Evolutionary conservation across 2,797 vertebrate genomes (phyloP).

Genomic region (Denticeps clupeoides): DNA sequence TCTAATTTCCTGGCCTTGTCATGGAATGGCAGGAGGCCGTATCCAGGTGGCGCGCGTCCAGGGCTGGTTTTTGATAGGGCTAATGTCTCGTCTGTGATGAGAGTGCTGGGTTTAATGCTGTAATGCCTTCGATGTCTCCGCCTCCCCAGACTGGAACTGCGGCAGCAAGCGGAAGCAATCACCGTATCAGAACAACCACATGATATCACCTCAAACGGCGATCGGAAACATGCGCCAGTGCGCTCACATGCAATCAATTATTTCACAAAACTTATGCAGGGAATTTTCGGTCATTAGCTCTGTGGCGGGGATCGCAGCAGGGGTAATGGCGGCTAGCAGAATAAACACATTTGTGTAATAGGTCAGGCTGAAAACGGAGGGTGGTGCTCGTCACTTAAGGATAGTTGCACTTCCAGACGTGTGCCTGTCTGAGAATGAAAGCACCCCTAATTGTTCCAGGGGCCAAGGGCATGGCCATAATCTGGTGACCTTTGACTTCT

Average conservation of each 20-base stretch:
- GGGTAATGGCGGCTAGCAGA: slow-evolving; percentile 64
- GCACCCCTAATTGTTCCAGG: slow-evolving; percentile 38
- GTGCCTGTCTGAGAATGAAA: slow-evolving; percentile 38
- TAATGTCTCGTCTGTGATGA: slow-evolving; percentile 41
- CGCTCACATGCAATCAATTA: slow-evolving; percentile 69
- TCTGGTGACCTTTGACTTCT: slow-evolving; percentile 36
- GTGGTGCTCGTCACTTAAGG: slow-evolving; percentile 24
- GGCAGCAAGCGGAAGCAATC: slow-evolving; percentile 53
- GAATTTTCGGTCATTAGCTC: slow-evolving; percentile 63
- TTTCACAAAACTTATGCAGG: slow-evolving; percentile 43
- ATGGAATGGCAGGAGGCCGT: slow-evolving; percentile 12
- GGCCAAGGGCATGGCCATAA: slow-evolving; percentile 39
- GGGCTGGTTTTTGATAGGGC: slow-evolving; percentile 25
- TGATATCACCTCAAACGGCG: slow-evolving; percentile 62
- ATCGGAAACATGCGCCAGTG: slow-evolving; percentile 57
- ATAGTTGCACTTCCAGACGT: slow-evolving; percentile 26
- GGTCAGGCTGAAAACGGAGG: slow-evolving; percentile 35
- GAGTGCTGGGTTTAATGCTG: slow-evolving; percentile 37
- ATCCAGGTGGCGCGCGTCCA: slow-evolving; percentile 34
- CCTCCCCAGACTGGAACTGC: slow-evolving; percentile 21
- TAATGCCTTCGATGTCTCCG: slow-evolving; percentile 21
- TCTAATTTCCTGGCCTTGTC: slow-evolving; percentile 38
- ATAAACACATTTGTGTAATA: slow-evolving; percentile 72
- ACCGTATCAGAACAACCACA: slow-evolving; percentile 52
- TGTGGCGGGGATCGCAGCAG: slow-evolving; percentile 54